phyloP scores from a whole-genome alignment of 2,888 invertebrate genomes.

The Heteromyza rotundicornis region DNA sequence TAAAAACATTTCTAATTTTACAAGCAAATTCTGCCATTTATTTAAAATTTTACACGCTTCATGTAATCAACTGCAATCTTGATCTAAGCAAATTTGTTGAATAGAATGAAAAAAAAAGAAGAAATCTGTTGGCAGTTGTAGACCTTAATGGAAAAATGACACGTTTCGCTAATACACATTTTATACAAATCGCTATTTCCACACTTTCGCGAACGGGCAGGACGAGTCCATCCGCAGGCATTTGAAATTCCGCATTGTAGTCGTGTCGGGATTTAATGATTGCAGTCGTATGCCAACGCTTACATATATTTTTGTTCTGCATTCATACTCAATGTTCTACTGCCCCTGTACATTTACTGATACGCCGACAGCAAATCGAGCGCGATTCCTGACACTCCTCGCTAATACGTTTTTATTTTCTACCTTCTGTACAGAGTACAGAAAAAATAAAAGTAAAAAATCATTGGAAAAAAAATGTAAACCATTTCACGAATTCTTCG shows the following conservation, averaged over 20 bases:
- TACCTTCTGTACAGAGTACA: no score
- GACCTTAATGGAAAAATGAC: neutral
- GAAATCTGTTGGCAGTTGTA: no score
- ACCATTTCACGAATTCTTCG: constrained; percentile 26
- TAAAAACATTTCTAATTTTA: no score
- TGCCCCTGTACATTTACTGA: neutral
- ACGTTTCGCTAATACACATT: neutral
- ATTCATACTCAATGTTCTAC: no score
- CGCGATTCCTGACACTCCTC: neutral
- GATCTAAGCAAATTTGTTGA: no score
- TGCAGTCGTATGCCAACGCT: neutral
- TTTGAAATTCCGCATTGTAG: neutral
- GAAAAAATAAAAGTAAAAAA: no score
- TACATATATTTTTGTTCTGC: neutral
- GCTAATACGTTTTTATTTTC: no score
- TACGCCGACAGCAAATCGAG: neutral
- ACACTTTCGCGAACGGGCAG: neutral
- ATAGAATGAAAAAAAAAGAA: no score
- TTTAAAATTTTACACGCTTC: no score
- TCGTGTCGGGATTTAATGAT: neutral
- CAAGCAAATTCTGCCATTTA: no score
- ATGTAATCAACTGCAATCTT: no score
- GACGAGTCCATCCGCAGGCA: neutral
- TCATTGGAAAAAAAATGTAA: constrained; percentile 11
- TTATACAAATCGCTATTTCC: neutral